Base-by-base conservation (phyloP, 2,888 invertebrate genomes). In the Nesidiocoris tenuis region DNA sequence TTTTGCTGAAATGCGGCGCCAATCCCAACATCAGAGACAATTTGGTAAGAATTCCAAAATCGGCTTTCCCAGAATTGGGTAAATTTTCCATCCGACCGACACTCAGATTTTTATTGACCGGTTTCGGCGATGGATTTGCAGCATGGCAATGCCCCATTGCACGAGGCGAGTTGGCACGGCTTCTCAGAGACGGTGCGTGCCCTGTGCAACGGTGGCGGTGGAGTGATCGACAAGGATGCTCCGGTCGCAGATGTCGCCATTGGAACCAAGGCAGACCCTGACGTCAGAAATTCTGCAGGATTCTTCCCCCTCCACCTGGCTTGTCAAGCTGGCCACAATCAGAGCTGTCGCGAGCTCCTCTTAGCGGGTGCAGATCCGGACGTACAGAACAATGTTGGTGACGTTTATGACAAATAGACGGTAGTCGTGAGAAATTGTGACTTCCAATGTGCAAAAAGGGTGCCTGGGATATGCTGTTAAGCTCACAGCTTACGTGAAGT, bases 321-420 rank as follows among this genome's bases (percentile, higher is more conserved):
- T 77, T 95, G 95, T 81, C 97, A 98, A 87, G 96, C 95, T 84
- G 97, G 97, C 0, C 97, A 97, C 86, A 98, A 97, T 86, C 96
- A 97, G 86, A 92, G 94, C 80, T 93, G 94, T 81, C 85, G 96
- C 72, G 94, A 96, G 82, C 86, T 98, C 12, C 87, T 98, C 61
- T 87, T 96, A 80, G 92, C 94, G 0, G 94, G 93, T 0, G 93
- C 94, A 77, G 90, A 92, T 83, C 91, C 96, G 0, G 94, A 96
- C 84, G 86, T 93, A 77, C 94, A 94, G 84, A 97, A 97, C 83
- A 96, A 95, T 85, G 94, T 94, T n/a, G n/a, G n/a, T n/a, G n/a
- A n/a, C n/a, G n/a, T n/a, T n/a, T n/a, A n/a, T n/a, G n/a, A n/a
- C 81, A 86, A 86, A n/a, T n/a, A n/a, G n/a, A n/a, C n/a, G n/a